phyloP scores from a whole-genome alignment of 2,888 invertebrate genomes.

The Homarus gammarus region DNA sequence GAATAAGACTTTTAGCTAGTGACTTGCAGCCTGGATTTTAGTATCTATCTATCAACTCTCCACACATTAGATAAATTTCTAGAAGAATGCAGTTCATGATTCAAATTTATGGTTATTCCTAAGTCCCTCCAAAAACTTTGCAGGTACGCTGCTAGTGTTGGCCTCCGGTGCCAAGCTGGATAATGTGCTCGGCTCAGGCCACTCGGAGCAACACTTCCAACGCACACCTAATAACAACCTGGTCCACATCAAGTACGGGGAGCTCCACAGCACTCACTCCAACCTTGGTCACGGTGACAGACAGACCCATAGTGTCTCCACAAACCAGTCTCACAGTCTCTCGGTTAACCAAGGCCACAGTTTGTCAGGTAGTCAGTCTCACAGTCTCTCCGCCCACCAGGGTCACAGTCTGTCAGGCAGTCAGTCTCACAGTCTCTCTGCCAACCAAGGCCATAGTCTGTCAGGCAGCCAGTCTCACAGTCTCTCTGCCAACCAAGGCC shows the following conservation, averaged over 20 bases:
- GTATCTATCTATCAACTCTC: background rate
- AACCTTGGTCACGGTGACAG: background rate
- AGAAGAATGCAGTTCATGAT: background rate
- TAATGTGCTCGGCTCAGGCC: background rate
- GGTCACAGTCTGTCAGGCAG: too few species aligned
- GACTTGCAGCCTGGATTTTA: too few species aligned
- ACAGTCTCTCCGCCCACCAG: too few species aligned
- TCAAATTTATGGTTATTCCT: background rate
- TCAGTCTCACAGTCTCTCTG: too few species aligned
- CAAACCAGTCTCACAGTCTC: too few species aligned
- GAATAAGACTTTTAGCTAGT: too few species aligned
- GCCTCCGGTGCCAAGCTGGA: slow-evolving; percentile 31
- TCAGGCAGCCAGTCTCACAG: too few species aligned
- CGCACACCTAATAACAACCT: slow-evolving; percentile 49
- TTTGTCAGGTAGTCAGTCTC: too few species aligned
- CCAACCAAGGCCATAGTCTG: too few species aligned
- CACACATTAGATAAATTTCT: background rate
- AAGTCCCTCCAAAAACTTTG: too few species aligned
- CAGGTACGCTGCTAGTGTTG: slow-evolving; percentile 31
- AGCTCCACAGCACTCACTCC: background rate
- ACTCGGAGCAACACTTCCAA: slow-evolving; percentile 26
- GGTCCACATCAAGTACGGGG: slow-evolving; percentile 30
- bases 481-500: too few species aligned
- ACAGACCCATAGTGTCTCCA: background rate
- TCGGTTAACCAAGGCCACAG: too few species aligned